Evolutionary conservation across 1,140 invertebrate species (phyloP), one percentile per base, ranked within the genome.

Genomic region (Meteorus sp.): DNA sequence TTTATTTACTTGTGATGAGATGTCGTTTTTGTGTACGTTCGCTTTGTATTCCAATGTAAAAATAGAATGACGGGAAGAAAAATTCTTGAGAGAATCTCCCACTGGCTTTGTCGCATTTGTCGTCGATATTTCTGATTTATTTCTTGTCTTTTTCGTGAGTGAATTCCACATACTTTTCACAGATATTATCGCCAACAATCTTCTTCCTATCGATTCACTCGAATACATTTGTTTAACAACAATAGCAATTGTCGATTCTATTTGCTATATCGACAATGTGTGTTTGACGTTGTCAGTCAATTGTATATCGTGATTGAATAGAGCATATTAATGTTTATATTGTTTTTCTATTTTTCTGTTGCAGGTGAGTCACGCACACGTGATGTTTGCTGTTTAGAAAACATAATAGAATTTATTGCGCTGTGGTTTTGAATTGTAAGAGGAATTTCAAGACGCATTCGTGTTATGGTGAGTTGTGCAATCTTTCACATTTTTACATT

Each of bases 291-390:
- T n/a, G 44, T 22, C 27, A 43, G 7, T 33, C 27, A 48, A 25
- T 29, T n/a, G n/a, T n/a, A n/a, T n/a, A n/a, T 45, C 31, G 54
- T 25, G 41, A 55, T 55, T 56, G 27, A 44, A 31, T 47, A 35
- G 15, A 33, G 20, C 25, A 29, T 47, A 47, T 35, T 31, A 31
- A 47, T 19, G 29, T 33, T 47, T 7, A 39, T n/a, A 39, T 39
- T 39, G 27, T 2, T 25, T 59, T 60, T 61, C 3, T n/a, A n/a
- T 61, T 59, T 62, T 54, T 68, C 11, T 71, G 66, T 72, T 71
- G 15, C 62, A 72, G 67, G 66, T 70, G 59, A 71, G 70, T 57
- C 2, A 20, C 47, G 4, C 15, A n/a, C 35, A n/a, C 35, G 15
- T 39, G 35, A 5, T 39, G 35, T 15, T 39, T 39, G 35, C 35